Conservation (phyloP, 2,797 vertebrate genomes). For the Chelonia mydas region DNA sequence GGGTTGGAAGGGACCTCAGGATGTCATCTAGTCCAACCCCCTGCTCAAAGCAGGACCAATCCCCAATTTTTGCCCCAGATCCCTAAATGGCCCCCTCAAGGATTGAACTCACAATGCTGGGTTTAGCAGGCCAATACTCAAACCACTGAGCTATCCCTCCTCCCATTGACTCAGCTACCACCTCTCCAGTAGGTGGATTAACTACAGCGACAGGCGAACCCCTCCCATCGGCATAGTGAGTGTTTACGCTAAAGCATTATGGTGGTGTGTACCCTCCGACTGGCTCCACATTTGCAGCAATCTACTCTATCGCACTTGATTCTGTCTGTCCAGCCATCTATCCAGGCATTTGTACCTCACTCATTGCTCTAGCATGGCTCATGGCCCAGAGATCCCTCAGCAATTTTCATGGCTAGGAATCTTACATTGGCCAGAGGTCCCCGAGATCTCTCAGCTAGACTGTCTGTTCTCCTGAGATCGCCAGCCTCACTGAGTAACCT, state of each 20-base stretch:
- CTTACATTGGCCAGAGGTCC: background rate
- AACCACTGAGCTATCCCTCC: too few relatives aligned
- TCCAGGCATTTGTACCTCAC: background rate
- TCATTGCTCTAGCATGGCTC: accelerated
- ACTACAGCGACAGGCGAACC: background rate
- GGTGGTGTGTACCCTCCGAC: accelerated
- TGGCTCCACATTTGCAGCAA: background rate
- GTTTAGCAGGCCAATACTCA: too few relatives aligned
- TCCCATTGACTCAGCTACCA: background rate
- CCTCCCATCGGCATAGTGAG: background rate
- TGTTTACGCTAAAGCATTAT: background rate
- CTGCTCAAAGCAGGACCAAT: too few relatives aligned
- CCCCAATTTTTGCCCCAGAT: too few relatives aligned
- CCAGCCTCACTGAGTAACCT: background rate
- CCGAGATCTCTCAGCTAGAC: background rate
- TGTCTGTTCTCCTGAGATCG: background rate
- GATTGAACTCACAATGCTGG: too few relatives aligned
- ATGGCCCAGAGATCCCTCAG: background rate
- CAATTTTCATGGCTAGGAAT: background rate
- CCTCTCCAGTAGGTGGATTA: background rate
- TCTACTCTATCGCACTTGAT: background rate
- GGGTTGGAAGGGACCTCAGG: too few relatives aligned
- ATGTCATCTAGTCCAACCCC: too few relatives aligned
- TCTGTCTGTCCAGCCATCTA: background rate
- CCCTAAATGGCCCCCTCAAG: too few relatives aligned